Conservation (phyloP, 2,113 vertebrate species). For the Columbina picui region DNA sequence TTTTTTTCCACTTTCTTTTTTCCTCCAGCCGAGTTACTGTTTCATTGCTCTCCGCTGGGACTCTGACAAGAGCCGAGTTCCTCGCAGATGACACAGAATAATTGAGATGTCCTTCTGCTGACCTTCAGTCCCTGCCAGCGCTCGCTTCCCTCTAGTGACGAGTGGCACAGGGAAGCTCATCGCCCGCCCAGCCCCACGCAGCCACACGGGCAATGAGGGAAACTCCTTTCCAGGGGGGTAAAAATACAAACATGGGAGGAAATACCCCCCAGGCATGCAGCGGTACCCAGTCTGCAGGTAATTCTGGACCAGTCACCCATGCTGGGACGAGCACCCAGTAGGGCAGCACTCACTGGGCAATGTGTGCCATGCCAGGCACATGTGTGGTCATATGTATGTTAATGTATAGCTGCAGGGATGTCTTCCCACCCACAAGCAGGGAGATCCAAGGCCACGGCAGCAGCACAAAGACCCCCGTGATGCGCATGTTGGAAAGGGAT, state of each 20-base stretch:
- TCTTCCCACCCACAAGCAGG: neutral
- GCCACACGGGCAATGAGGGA: neutral
- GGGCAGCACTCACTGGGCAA: neutral
- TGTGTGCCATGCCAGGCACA: rapidly evolving
- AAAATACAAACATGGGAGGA: neutral
- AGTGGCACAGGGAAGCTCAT: constrained; percentile 8
- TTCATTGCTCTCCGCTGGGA: constrained; percentile 64
- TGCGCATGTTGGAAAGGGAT: neutral
- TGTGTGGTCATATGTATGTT: rapidly evolving
- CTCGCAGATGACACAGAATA: constrained; percentile 73
- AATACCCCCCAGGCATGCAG: rapidly evolving
- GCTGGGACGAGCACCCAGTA: rapidly evolving
- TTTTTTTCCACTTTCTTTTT: neutral
- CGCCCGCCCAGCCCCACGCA: neutral
- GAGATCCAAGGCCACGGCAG: rapidly evolving
- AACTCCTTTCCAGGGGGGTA: too few species aligned
- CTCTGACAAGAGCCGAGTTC: constrained; percentile 55
- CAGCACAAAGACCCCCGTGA: rapidly evolving
- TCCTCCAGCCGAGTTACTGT: constrained; percentile 56
- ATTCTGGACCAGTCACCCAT: rapidly evolving
- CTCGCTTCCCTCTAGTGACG: constrained; percentile 21
- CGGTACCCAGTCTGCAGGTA: neutral
- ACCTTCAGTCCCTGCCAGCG: constrained; percentile 72
- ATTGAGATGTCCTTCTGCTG: constrained; percentile 78
- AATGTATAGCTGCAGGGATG: rapidly evolving